These are phyloP conservation scores for Myrmecophaga tridactyla DNA, from an alignment of 2,113 vertebrate species.

Conservation along the genomic window DNA sequence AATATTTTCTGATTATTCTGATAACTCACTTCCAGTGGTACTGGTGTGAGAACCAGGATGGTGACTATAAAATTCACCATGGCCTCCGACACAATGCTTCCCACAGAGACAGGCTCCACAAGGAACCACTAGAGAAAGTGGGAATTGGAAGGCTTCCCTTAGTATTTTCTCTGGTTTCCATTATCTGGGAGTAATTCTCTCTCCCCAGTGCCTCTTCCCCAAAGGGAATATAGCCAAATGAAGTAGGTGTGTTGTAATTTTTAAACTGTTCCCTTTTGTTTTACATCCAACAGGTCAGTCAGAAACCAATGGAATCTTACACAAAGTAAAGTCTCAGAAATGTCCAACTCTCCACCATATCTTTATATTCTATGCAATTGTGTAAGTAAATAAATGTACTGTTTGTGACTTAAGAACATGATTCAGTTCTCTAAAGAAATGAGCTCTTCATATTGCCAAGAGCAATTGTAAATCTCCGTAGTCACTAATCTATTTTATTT, in stretches of 20 bases:
- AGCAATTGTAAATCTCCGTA: neutral
- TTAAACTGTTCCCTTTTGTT: constrained; percentile 16
- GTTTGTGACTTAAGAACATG: neutral
- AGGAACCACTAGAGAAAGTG: neutral
- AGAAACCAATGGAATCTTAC: constrained; percentile 72
- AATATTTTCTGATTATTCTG: neutral
- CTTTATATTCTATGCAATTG: constrained; percentile 89
- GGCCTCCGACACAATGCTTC: neutral
- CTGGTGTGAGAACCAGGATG: neutral
- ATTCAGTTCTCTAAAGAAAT: neutral
- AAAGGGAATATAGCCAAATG: neutral
- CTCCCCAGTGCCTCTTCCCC: neutral
- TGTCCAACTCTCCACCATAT: constrained; percentile 86
- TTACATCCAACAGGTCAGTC: constrained; percentile 75
- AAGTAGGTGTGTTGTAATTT: neutral
- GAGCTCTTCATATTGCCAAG: neutral
- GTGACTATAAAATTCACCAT: neutral
- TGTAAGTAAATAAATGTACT: constrained; percentile 86
- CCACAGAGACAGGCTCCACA: neutral
- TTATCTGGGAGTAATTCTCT: neutral
- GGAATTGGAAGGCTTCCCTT: neutral
- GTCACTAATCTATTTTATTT: neutral
- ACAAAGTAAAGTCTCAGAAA: constrained; percentile 81
- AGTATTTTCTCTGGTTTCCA: neutral
- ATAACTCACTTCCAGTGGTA: neutral